Percentiles rank a stretch among this genome's conserved stretches.
These are phyloP conservation scores for Adelosebastes latens DNA, from an alignment of 2,797 vertebrate species.

Conservation along the genomic window DNA sequence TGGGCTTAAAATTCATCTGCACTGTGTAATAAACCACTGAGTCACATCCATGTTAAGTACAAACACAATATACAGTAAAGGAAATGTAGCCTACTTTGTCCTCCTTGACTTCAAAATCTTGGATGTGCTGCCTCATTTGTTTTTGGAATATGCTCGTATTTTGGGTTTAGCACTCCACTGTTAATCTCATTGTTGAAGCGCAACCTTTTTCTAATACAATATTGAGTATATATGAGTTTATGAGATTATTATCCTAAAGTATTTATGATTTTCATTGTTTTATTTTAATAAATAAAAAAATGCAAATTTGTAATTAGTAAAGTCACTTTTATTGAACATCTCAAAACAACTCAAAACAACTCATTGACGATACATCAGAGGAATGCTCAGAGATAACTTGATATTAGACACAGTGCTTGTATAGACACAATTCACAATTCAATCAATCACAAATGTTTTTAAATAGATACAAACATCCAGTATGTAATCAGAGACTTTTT, in stretches of 20 bases:
- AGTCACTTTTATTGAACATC: conserved; percentile 28
- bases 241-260: background rate
- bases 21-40: background rate
- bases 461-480: background rate
- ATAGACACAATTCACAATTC: no score
- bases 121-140: no score
- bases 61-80: background rate
- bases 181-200: no score
- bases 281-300: background rate
- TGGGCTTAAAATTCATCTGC: background rate
- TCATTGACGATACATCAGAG: background rate
- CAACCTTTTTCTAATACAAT: no score
- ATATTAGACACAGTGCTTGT: background rate
- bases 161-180: no score
- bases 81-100: no score
- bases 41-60: background rate
- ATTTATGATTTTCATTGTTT: background rate
- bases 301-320: background rate
- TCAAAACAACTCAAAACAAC: background rate
- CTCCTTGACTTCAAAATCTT: no score
- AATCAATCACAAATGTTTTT: background rate
- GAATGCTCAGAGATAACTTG: background rate
- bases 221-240: background rate
- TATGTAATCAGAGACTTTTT: background rate
- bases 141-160: no score